Base-by-base conservation (phyloP, 2,797 vertebrate species). In the Dermochelys coriacea region DNA sequence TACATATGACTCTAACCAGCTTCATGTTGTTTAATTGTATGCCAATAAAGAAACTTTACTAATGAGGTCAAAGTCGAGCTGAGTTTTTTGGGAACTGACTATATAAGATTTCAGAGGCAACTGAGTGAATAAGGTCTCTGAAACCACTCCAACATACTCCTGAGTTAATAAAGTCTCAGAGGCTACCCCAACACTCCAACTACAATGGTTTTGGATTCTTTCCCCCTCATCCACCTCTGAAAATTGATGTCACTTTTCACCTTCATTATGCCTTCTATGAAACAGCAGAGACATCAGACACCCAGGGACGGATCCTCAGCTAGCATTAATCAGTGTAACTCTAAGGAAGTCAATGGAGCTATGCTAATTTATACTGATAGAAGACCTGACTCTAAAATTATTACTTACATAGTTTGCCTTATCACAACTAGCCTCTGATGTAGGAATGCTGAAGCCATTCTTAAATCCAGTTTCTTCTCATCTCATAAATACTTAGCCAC, bases 371-470 rank as follows among this genome's bases (percentile, higher is more conserved):
- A 41, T 45, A 47, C 74, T 41, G 14, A 25, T 9, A 14, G 14
- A 47, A 49, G 14, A 77, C 52, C 4, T 89, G 85, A 83, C 29
- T n/a, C 77, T 88, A 94, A 93, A 93, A 91, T 96, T 96, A 97
- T 96, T 93, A 75, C 90, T 96, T 96, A 82, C 95, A 87, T 85
- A 90, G 85, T 91, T 95, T 87, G 82, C 82, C 89, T 97, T 91
- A 95, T 97, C 91, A 97, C 55, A 92, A 79, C 84, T 92, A 68
- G 59, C 89, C 4, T 85, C 82, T 97, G 78, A 23, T 64, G 52
- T 71, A 77, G 37, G 50, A 85, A 15, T 61, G 54, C 9, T 68
- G 91, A 96, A 91, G 50, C 8, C 21, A 90, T 79, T 94, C 86
- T 7, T 47, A 85, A 83, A 4, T 77, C 47, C 29, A 86, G 52